Conservation (phyloP, 2,888 invertebrate genomes). For the Electrophaes corylata region DNA sequence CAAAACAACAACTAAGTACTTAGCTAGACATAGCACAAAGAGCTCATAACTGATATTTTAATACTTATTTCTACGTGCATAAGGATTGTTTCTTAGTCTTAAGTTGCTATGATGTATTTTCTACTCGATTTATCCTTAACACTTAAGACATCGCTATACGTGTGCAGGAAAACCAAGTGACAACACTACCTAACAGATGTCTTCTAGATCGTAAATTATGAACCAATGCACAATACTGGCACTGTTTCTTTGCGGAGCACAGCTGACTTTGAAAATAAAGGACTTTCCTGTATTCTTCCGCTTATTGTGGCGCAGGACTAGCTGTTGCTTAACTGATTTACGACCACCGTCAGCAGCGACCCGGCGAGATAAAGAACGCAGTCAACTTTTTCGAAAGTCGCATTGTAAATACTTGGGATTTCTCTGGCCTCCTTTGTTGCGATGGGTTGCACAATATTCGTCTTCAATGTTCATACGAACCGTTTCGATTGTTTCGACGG, state of each 20-base stretch:
- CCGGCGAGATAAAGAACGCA: conserved; percentile 54
- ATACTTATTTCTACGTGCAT: not conserved
- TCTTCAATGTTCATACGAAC: conserved; percentile 63
- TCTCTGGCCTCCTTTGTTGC: conserved; percentile 76
- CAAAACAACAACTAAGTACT: not conserved
- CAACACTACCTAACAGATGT: conserved; percentile 48
- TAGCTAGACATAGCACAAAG: not conserved
- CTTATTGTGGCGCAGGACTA: conserved; percentile 53
- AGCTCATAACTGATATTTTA: not conserved
- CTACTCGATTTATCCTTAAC: conserved; percentile 26
- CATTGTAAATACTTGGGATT: conserved; percentile 68
- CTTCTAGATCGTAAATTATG: conserved; percentile 48
- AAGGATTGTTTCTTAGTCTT: conserved; percentile 11
- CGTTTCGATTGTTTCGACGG: conserved; percentile 72
- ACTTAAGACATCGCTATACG: conserved; percentile 5
- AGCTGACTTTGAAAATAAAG: conserved; percentile 54
- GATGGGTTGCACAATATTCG: conserved; percentile 75
- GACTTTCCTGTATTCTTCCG: conserved; percentile 49
- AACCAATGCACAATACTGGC: conserved; percentile 45
- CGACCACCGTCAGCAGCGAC: conserved; percentile 50
- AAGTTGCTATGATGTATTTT: conserved; percentile 10
- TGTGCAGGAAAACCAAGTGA: conserved; percentile 34
- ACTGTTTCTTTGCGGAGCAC: conserved; percentile 44
- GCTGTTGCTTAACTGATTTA: conserved; percentile 74
- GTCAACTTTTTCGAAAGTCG: conserved; percentile 66